Percentiles rank a stretch among this genome's conserved stretches.
Evolutionary conservation across 2,113 vertebrate genomes (phyloP).

Genomic region (Rhynchopsitta pachyrhyncha): DNA sequence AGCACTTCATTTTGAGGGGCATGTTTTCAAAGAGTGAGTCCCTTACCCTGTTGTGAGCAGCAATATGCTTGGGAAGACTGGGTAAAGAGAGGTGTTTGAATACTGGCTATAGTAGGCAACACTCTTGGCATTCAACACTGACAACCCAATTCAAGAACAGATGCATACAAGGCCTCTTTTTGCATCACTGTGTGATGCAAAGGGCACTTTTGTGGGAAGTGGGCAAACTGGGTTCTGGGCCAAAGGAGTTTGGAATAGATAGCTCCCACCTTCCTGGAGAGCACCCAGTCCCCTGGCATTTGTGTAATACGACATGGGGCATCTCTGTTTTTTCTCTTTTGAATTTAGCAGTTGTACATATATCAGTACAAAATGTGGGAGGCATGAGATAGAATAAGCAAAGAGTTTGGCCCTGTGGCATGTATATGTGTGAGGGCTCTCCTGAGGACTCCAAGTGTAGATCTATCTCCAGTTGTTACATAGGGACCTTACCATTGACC

Average conservation of each 20-base stretch:
- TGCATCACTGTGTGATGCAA: not conserved
- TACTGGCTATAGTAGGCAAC: not conserved
- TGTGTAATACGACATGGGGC: not conserved
- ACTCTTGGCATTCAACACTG: rapidly evolving
- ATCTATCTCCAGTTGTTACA: not conserved
- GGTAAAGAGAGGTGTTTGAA: not conserved
- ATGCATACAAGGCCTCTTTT: not conserved
- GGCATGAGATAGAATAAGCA: not conserved
- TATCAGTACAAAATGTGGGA: not conserved
- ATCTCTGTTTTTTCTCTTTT: not conserved
- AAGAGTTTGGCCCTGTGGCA: not conserved
- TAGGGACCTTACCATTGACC: not conserved
- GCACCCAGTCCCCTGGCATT: not conserved
- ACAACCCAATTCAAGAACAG: not conserved
- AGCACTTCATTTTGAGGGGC: not conserved
- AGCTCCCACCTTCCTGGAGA: not conserved
- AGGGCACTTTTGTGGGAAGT: not conserved
- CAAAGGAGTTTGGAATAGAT: not conserved
- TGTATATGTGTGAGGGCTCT: rapidly evolving
- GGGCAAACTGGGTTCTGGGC: not conserved
- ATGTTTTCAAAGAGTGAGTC: rapidly evolving
- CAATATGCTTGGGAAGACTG: not conserved
- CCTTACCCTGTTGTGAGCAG: rapidly evolving
- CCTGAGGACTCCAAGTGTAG: not conserved
- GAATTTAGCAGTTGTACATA: not conserved